Base-by-base conservation (phyloP, 64 coral and sea anemone species). In the Porites lutea region DNA sequence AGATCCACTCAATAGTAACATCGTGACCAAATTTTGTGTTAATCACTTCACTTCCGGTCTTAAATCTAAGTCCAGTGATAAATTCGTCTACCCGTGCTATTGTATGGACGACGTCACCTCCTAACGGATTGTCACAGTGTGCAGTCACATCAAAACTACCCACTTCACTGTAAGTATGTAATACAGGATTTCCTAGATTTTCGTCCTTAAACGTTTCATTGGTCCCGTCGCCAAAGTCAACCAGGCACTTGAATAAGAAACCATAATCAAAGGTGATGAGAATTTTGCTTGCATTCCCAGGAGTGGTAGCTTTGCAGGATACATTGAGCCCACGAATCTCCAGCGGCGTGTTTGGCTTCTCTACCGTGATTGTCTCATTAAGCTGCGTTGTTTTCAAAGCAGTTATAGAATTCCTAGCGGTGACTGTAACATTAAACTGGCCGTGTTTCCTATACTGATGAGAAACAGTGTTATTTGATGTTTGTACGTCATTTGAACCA, bases 1-100 rank as follows among this genome's bases (percentile, higher is more conserved):
- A 96, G 19, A 55, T 49, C 95, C 95, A 96, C 13, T 77, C 55
- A 15, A 96, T 46, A 19, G 50, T 23, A 6, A 82, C 15, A n/a
- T 55, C 37, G 3, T 88, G 15, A 46, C 92, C 95, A 94, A 87
- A 96, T 16, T 47, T 57, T 63, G 49, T 66, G 49, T 61, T 37
- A 52, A 86, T 59, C 58, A 13, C 20, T 18, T 27, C 45, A 88
- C 22, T 75, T 46, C 46, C 57, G 14, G 72, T 11, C n/a, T 65
- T 94, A 65, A 93, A 96, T 47, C 82, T 88, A 15, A 94, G 51
- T 10, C 95, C 91, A 12, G 55, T 78, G 16, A 96, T 90, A 45
- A 69, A 5, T 37, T 52, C 88, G 68, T 96, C 95, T 13, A 96
- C 95, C n/a, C 51, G 74, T 8, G 88, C 83, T 9, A 45, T 57